Conservation (phyloP, 2,888 invertebrate genomes). For the Orthonevra nobilis region DNA sequence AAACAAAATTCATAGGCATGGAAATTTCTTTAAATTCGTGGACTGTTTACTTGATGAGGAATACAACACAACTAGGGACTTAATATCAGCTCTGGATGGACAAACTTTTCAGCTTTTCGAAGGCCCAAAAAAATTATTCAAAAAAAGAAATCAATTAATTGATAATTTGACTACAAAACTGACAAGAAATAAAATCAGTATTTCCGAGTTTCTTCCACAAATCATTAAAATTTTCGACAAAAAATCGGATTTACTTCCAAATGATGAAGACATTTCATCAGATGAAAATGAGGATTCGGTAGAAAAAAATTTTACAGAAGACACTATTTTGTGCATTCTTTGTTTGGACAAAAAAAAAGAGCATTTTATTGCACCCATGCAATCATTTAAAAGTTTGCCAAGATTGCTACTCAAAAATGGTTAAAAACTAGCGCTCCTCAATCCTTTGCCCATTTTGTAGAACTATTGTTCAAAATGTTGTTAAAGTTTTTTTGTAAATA, state of each 20-base stretch:
- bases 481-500: neutral
- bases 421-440: neutral
- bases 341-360: no score
- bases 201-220: slow-evolving; percentile 14
- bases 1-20: slow-evolving; percentile 10
- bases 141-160: slow-evolving; percentile 14
- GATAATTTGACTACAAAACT: slow-evolving; percentile 9
- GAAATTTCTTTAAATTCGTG: slow-evolving; percentile 1
- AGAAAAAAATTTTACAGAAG: slow-evolving; percentile 1
- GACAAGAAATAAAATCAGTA: slow-evolving; percentile 17
- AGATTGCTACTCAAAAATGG: neutral
- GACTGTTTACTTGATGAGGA: slow-evolving; percentile 3
- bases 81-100: slow-evolving; percentile 24
- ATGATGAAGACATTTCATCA: slow-evolving; percentile 12
- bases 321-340: neutral
- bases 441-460: neutral
- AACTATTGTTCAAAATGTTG: neutral
- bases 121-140: slow-evolving; percentile 6
- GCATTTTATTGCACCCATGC: no score
- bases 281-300: slow-evolving; percentile 2
- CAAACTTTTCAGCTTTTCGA: slow-evolving; percentile 22
- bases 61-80: slow-evolving; percentile 17
- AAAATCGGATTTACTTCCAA: slow-evolving; percentile 5
- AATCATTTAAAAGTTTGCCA: no score
- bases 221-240: no score